Conservation (phyloP, 2,797 vertebrate genomes). For the Mormyrus proboscirostris region DNA sequence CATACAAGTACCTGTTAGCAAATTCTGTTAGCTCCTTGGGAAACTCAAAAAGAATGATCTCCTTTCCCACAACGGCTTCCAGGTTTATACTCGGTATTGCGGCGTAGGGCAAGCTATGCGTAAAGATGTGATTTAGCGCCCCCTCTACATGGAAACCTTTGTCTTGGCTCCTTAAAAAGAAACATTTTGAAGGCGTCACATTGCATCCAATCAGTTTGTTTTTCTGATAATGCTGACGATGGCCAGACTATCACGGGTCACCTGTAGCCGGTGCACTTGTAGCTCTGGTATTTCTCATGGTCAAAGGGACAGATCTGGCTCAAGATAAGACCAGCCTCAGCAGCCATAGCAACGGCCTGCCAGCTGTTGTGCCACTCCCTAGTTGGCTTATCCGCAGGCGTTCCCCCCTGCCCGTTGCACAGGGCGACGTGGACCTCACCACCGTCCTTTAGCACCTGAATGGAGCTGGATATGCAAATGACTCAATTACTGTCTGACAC, state of each 20-base stretch:
- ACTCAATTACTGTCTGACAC: background rate
- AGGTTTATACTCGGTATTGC: constrained; percentile 46
- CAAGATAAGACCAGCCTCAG: constrained; percentile 76
- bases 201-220: background rate
- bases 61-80: constrained; percentile 53
- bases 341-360: constrained; percentile 86
- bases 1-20: constrained; percentile 67
- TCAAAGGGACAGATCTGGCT: constrained; percentile 68
- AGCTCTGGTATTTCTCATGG: constrained; percentile 60
- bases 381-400: constrained; percentile 73
- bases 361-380: constrained; percentile 97
- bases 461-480: constrained; percentile 57
- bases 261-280: constrained; percentile 93
- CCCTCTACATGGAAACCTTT: constrained; percentile 80
- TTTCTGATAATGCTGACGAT: background rate
- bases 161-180: constrained; percentile 79
- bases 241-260: constrained; percentile 41
- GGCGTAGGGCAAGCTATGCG: constrained; percentile 59
- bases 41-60: constrained; percentile 60
- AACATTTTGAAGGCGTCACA: background rate
- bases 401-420: constrained; percentile 93
- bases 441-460: constrained; percentile 66
- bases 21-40: constrained; percentile 73
- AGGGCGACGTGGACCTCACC: constrained; percentile 82
- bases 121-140: constrained; percentile 81